Percentiles rank a stretch among this genome's conserved stretches.
Evolutionary conservation across 1,140 invertebrate species (phyloP).

Genomic region (Bombus haemorrhoidalis): DNA sequence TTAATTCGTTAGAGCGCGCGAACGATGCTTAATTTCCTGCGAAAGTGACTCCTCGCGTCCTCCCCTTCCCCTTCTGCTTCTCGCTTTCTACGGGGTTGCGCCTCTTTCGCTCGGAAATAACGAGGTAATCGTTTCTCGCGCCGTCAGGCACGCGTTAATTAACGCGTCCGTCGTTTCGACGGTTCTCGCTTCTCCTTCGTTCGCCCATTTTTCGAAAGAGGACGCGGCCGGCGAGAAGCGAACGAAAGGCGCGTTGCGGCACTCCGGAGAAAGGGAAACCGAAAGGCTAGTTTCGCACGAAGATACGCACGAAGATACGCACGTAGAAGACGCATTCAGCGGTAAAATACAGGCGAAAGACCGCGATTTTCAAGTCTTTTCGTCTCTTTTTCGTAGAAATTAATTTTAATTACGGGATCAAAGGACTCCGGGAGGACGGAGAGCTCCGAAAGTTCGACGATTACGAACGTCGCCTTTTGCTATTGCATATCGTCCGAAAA

Average conservation of each 20-base stretch:
- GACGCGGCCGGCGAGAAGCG: no score
- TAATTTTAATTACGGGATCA: background rate
- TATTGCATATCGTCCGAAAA: no score
- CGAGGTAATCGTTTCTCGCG: conserved; percentile 55
- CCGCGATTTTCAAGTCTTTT: no score
- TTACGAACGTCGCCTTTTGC: no score
- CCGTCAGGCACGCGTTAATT: conserved; percentile 50
- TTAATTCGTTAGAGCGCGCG: conserved; percentile 71
- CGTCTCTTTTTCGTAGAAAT: no score
- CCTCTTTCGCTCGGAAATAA: conserved; percentile 47
- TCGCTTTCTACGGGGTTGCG: conserved; percentile 17
- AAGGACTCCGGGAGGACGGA: background rate
- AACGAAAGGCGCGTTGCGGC: no score
- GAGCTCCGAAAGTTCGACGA: no score
- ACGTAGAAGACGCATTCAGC: no score
- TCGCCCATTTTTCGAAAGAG: no score
- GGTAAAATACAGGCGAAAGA: no score
- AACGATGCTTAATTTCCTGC: conserved; percentile 57
- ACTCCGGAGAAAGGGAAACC: no score
- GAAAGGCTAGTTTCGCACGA: background rate
- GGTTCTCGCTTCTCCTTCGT: background rate
- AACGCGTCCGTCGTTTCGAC: conserved; percentile 50
- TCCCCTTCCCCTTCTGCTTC: background rate
- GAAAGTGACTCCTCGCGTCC: conserved; percentile 47
- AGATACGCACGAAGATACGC: no score